Evolutionary conservation across 2,888 invertebrate genomes (phyloP).

Genomic region (Podotricha telesiphe): DNA sequence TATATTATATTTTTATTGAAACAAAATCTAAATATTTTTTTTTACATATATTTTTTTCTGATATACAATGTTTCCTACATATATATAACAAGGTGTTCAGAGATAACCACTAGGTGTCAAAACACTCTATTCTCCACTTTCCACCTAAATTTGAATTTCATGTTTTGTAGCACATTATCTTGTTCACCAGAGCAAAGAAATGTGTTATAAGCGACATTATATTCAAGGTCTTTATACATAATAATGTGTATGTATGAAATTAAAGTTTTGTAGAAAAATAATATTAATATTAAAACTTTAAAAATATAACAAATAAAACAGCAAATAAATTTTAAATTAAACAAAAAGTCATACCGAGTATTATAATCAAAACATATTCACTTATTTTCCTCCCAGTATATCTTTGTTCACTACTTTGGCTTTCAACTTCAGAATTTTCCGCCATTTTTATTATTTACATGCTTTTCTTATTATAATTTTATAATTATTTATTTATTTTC

Average conservation of each 20-base stretch:
- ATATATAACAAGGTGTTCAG: too few species aligned
- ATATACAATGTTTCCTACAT: too few species aligned
- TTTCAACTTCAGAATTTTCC: background rate
- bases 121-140: too few species aligned
- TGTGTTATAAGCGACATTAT: too few species aligned
- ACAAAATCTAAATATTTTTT: too few species aligned
- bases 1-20: too few species aligned
- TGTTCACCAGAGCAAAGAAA: too few species aligned
- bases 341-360: constrained; percentile 3
- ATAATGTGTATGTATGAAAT: background rate
- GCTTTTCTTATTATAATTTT: background rate
- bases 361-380: constrained; percentile 8
- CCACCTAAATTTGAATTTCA: too few species aligned
- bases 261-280: background rate
- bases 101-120: too few species aligned
- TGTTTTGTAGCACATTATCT: too few species aligned
- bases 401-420: background rate
- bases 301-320: background rate
- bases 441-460: constrained; percentile 25
- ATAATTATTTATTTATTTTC: background rate
- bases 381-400: constrained; percentile 9
- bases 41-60: too few species aligned
- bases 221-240: too few species aligned
- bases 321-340: background rate
- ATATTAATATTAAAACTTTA: background rate